These are phyloP conservation scores for Malurus elegans DNA, from an alignment of 2,113 vertebrate genomes.

Conservation along the genomic window DNA sequence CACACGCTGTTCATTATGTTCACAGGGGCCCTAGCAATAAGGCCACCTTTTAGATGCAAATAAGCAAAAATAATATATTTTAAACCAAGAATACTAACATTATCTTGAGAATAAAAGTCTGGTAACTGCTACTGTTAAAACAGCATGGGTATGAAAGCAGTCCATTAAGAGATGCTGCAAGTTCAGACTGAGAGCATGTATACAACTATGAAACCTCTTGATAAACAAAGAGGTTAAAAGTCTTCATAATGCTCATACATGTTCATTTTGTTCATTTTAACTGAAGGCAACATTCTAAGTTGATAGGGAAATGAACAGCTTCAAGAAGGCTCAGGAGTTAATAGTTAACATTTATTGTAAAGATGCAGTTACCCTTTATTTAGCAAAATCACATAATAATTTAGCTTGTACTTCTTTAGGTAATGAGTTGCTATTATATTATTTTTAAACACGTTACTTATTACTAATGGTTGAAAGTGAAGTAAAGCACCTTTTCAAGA, in stretches of 20 bases:
- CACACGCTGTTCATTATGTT: background rate
- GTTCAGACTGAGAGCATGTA: background rate
- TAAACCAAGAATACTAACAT: background rate
- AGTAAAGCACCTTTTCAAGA: background rate
- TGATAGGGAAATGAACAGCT: background rate
- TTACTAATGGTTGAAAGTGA: background rate
- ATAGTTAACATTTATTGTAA: background rate
- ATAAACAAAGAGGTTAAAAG: background rate
- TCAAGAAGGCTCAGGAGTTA: background rate
- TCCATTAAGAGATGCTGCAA: background rate
- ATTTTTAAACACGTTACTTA: background rate
- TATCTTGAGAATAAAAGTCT: background rate
- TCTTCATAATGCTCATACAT: background rate
- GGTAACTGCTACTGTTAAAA: background rate
- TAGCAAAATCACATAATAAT: background rate
- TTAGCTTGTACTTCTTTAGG: background rate
- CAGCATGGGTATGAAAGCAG: background rate
- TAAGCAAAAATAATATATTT: background rate
- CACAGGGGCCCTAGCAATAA: background rate
- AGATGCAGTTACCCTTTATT: background rate
- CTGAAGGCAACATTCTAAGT: background rate
- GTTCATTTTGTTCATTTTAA: background rate
- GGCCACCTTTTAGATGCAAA: background rate
- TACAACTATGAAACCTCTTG: background rate
- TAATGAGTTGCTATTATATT: background rate